These are phyloP conservation scores for Morpho helenor DNA, from an alignment of 2,888 invertebrate genomes.

Conservation along the genomic window DNA sequence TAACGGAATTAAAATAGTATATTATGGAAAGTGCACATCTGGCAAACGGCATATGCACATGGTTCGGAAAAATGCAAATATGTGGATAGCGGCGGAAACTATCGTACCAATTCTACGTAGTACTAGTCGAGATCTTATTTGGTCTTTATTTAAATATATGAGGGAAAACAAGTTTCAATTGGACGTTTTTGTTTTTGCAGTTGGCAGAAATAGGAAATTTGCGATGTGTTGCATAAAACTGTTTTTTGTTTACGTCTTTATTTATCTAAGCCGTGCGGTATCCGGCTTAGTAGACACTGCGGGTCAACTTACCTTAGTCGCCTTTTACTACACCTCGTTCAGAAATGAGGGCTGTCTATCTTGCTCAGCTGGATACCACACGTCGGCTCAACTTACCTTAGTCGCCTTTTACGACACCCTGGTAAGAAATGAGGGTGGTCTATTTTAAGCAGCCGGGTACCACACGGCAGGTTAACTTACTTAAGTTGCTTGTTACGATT, in stretches of 20 bases:
- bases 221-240: neutral
- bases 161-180: conserved; percentile 5
- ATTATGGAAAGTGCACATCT: conserved; percentile 22
- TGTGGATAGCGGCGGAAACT: conserved; percentile 46
- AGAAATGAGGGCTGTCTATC: too few relatives aligned
- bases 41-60: conserved; percentile 37
- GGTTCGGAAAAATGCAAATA: conserved; percentile 64
- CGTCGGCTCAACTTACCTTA: too few relatives aligned
- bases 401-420: too few relatives aligned
- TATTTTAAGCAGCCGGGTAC: too few relatives aligned
- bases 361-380: too few relatives aligned
- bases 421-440: too few relatives aligned
- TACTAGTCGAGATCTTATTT: conserved; percentile 11
- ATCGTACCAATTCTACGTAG: conserved; percentile 29
- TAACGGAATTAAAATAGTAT: conserved; percentile 22
- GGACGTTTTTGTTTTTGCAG: conserved; percentile 8
- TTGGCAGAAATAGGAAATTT: conserved; percentile 1
- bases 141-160: conserved; percentile 12
- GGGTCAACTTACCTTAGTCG: too few relatives aligned
- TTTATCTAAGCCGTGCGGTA: neutral
- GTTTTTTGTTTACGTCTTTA: neutral
- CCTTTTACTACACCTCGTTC: too few relatives aligned
- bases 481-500: too few relatives aligned
- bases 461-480: too few relatives aligned
- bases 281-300: too few relatives aligned